phyloP scores from a whole-genome alignment of 2,113 vertebrate genomes.

The Paramormyrops kingsleyae region DNA sequence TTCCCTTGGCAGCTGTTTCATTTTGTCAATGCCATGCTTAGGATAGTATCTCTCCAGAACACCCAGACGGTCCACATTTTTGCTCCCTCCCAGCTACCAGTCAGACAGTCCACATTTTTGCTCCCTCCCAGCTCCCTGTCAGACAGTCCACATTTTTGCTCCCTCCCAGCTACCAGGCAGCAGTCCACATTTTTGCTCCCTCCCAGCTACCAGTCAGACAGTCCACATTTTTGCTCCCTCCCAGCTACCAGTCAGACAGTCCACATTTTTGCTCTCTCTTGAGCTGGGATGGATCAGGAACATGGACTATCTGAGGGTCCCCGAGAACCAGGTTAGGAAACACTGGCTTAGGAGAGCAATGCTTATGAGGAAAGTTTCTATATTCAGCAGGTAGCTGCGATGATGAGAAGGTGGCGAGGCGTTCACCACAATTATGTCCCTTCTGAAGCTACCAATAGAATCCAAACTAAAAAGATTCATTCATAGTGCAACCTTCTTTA shows the following conservation, averaged over 20 bases:
- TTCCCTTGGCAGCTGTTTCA: slow-evolving; percentile 48
- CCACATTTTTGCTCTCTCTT: not conserved
- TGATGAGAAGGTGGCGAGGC: slow-evolving; percentile 13
- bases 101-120: not conserved
- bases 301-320: not conserved
- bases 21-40: slow-evolving; percentile 33
- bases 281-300: not conserved
- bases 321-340: not conserved
- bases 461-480: not conserved
- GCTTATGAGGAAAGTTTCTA: slow-evolving; percentile 42
- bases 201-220: not conserved
- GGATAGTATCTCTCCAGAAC: not conserved
- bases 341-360: slow-evolving; percentile 26
- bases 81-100: not conserved
- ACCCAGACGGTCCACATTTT: not conserved
- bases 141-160: too few species aligned
- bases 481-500: not conserved
- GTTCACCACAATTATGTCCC: not conserved
- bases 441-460: not conserved
- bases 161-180: not conserved
- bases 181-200: not conserved
- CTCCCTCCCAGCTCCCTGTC: too few species aligned
- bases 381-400: slow-evolving; percentile 44
- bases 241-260: not conserved
- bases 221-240: not conserved